Evolutionary conservation across 2,797 vertebrate genomes (phyloP).

Genomic region (Lagodon rhomboides): DNA sequence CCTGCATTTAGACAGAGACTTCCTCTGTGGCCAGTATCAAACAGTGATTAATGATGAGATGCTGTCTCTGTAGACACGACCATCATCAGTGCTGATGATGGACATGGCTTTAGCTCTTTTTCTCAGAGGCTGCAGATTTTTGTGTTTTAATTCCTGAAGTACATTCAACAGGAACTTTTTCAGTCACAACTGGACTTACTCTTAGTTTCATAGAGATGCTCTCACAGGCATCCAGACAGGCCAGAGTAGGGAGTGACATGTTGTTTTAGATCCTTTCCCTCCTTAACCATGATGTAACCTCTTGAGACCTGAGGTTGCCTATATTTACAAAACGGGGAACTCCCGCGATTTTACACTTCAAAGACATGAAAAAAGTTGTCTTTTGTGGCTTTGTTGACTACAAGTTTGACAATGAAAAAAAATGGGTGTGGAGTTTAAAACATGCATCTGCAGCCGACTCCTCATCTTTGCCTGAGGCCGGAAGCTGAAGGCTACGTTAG

Average conservation of each 20-base stretch:
- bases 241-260: neutral
- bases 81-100: neutral
- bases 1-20: neutral
- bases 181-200: neutral
- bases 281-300: neutral
- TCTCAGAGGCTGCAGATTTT: neutral
- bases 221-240: neutral
- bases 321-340: neutral
- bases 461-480: neutral
- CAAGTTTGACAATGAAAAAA: neutral
- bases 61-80: neutral
- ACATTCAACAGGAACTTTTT: neutral
- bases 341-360: neutral
- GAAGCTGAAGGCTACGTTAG: neutral
- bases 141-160: neutral
- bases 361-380: neutral
- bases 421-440: neutral
- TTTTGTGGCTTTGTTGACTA: constrained; percentile 2
- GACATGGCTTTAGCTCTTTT: neutral
- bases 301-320: neutral
- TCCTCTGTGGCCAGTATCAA: neutral
- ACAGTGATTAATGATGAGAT: neutral
- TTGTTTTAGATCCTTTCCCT: neutral
- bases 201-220: neutral
- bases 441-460: neutral